Evolutionary conservation across 2,888 invertebrate species (phyloP), one percentile per base, ranked within the genome.

Genomic region (Folsomia candida): DNA sequence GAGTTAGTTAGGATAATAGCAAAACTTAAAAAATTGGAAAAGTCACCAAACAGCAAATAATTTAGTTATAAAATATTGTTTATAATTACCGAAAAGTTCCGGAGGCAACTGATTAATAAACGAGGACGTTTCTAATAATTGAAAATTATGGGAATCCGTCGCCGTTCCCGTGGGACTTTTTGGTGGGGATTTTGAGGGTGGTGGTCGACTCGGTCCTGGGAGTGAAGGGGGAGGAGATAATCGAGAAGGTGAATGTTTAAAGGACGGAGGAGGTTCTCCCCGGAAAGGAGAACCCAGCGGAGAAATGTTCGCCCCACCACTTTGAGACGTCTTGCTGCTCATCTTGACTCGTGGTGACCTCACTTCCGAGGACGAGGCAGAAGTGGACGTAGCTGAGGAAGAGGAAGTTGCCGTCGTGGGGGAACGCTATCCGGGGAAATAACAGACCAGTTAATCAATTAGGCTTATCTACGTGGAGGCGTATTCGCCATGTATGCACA

Each of bases 21-120:
- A 54, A 54, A 20, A 4, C 11, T 6, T 54, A 14, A 54, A 54
- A 54, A 54, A 54, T 26, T 11, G 11, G 25, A 60, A 66, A 47
- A 25, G 0, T 51, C 24, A 29, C 24, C 24, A 27, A 6, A n/a
- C 6, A 11, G 20, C 11, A 62, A 20, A 24, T 27, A 66, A 51
- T n/a, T n/a, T n/a, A n/a, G n/a, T n/a, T n/a, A n/a, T n/a, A n/a
- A n/a, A n/a, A 59, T 58, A 24, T 9, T 27, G 2, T 68, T 2
- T 26, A 24, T 61, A 67, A 81, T 81, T 81, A 84, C 86, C 86
- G 80, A 84, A 85, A 78, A 86, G 81, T 67, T 84, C 82, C 37
- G 85, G 84, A 59, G 85, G 85, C 28, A 85, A 81, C 71, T 84
- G 83, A 80, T 85, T 85, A 80, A 86, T 83, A 67, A 85, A 83